Conservation (phyloP, 2,113 vertebrate species). For the Scortum barcoo region DNA sequence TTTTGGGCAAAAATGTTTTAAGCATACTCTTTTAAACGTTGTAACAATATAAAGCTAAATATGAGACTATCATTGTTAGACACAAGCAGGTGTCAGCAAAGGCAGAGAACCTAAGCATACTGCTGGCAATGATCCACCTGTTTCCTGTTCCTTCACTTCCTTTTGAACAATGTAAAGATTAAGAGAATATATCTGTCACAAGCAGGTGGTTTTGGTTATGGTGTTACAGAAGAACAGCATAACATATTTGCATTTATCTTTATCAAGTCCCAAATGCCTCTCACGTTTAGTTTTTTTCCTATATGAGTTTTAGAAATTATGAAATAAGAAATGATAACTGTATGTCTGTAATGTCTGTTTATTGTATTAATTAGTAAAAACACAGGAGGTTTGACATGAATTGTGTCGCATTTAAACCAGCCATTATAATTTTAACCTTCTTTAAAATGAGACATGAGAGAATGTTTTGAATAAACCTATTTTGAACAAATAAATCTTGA, state of each 20-base stretch:
- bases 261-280: neutral
- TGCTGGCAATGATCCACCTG: constrained; percentile 47
- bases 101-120: constrained; percentile 2
- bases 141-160: constrained; percentile 64
- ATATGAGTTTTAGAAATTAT: constrained; percentile 9
- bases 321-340: constrained; percentile 22
- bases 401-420: constrained; percentile 21
- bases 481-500: constrained; percentile 36
- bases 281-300: neutral
- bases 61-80: constrained; percentile 1
- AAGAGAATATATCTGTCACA: constrained; percentile 24
- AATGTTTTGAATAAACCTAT: constrained; percentile 61
- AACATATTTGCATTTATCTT: neutral
- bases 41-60: neutral
- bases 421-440: neutral
- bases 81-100: constrained; percentile 30
- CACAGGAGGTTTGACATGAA: constrained; percentile 15
- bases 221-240: constrained; percentile 17
- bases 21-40: constrained; percentile 5
- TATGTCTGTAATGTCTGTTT: constrained; percentile 21
- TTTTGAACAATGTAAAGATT: constrained; percentile 26
- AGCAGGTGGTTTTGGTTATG: constrained; percentile 37
- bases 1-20: neutral
- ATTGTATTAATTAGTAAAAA: constrained; percentile 20
- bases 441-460: constrained; percentile 14